phyloP scores from a whole-genome alignment of 2,888 invertebrate species.

The Acanthosoma haemorrhoidale region DNA sequence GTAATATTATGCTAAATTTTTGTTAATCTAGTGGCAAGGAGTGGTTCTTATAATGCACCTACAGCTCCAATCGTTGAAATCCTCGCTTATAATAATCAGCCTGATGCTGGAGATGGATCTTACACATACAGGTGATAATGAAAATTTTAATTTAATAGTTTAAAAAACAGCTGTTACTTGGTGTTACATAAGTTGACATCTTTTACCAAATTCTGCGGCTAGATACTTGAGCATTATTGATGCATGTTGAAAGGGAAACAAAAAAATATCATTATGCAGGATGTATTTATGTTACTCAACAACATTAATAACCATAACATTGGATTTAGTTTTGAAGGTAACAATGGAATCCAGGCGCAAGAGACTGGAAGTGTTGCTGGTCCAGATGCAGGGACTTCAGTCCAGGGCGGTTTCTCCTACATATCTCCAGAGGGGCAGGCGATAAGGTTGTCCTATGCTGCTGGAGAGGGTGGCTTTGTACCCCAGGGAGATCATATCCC shows the following conservation, averaged over 20 bases:
- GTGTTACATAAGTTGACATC: too few species aligned
- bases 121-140: constrained; percentile 56
- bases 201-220: too few species aligned
- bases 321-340: constrained; percentile 48
- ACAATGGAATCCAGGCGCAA: constrained; percentile 48
- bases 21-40: neutral
- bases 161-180: too few species aligned
- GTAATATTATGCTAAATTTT: too few species aligned
- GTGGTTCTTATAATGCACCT: neutral
- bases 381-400: constrained; percentile 48
- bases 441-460: constrained; percentile 55
- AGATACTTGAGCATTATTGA: too few species aligned
- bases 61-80: constrained; percentile 52
- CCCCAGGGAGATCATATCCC: constrained; percentile 52
- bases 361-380: constrained; percentile 51
- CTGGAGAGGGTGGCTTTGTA: constrained; percentile 65
- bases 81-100: constrained; percentile 54
- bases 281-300: too few species aligned
- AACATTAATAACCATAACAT: too few species aligned
- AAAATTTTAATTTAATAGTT: too few species aligned
- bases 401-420: constrained; percentile 70
- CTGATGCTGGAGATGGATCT: constrained; percentile 56
- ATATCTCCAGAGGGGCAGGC: constrained; percentile 60
- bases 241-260: too few species aligned
- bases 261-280: too few species aligned